These are phyloP conservation scores for Oncorhynchus masou DNA, from an alignment of 2,113 vertebrate species.

Conservation along the genomic window DNA sequence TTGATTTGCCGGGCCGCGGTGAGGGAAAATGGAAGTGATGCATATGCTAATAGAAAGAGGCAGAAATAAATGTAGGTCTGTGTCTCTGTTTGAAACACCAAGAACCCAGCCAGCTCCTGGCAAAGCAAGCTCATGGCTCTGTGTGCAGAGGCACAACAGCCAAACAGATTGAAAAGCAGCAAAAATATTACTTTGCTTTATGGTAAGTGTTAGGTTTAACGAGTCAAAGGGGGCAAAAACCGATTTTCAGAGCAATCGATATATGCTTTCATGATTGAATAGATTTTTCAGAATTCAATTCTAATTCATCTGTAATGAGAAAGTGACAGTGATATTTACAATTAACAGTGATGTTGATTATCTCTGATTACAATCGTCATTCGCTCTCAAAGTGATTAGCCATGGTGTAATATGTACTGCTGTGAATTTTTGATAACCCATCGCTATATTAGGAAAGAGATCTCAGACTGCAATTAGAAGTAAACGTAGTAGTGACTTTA, in stretches of 20 bases:
- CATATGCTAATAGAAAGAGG: constrained; percentile 39
- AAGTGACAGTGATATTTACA: constrained; percentile 50
- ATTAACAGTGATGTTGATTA: constrained; percentile 57
- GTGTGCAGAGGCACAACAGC: background rate
- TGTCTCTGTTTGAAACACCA: constrained; percentile 28
- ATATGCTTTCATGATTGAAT: constrained; percentile 19
- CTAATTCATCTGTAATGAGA: constrained; percentile 42
- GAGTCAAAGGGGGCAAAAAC: constrained; percentile 8
- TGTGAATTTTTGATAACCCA: too few relatives aligned
- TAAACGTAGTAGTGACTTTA: too few relatives aligned
- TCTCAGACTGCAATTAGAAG: too few relatives aligned
- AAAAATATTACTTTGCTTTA: background rate
- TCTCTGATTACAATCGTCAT: constrained; percentile 10
- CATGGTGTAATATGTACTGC: constrained; percentile 1
- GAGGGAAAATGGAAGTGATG: constrained; percentile 36
- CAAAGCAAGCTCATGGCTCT: constrained; percentile 9
- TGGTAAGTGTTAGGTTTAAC: background rate
- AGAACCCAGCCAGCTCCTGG: constrained; percentile 28
- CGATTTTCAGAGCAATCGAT: constrained; percentile 38
- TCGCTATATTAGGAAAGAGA: too few relatives aligned
- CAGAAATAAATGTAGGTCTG: constrained; percentile 34
- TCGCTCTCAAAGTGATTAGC: constrained; percentile 48
- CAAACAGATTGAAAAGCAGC: background rate
- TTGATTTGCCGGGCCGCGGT: background rate
- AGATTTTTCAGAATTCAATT: constrained; percentile 50